Evolutionary conservation across 2,797 vertebrate genomes (phyloP).

Genomic region (Trematomus bernacchii): DNA sequence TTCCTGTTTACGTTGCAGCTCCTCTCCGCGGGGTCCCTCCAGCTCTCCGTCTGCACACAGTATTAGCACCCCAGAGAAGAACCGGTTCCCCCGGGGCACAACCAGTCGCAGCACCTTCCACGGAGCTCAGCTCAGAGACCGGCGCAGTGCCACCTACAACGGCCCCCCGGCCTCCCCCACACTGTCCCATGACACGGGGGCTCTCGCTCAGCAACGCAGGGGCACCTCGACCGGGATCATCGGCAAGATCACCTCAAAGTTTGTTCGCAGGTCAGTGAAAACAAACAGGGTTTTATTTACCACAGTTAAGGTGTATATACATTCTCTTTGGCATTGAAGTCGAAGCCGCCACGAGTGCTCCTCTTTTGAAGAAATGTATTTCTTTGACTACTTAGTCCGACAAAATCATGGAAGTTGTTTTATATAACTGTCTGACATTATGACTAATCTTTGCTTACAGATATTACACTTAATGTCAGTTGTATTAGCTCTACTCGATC

Average conservation of each 20-base stretch:
- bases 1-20: slow-evolving; percentile 58
- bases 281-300: neutral
- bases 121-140: slow-evolving; percentile 96
- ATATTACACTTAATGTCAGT: neutral
- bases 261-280: slow-evolving; percentile 94
- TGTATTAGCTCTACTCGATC: neutral
- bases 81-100: slow-evolving; percentile 96
- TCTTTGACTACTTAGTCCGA: neutral
- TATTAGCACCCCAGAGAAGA: slow-evolving; percentile 97
- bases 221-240: slow-evolving; percentile 97
- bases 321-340: neutral
- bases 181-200: slow-evolving; percentile 92
- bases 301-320: neutral
- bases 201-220: slow-evolving; percentile 91
- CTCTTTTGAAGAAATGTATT: neutral
- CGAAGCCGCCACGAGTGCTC: neutral
- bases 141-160: slow-evolving; percentile 95
- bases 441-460: neutral
- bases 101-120: slow-evolving; percentile 98
- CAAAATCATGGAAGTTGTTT: neutral
- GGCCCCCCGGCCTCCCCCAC: slow-evolving; percentile 96
- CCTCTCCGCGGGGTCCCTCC: slow-evolving; percentile 90
- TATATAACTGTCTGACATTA: neutral
- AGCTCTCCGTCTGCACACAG: slow-evolving; percentile 97
- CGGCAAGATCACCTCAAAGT: slow-evolving; percentile 98